Conservation (phyloP, 2,113 vertebrate genomes). For the Ammodytes marinus region DNA sequence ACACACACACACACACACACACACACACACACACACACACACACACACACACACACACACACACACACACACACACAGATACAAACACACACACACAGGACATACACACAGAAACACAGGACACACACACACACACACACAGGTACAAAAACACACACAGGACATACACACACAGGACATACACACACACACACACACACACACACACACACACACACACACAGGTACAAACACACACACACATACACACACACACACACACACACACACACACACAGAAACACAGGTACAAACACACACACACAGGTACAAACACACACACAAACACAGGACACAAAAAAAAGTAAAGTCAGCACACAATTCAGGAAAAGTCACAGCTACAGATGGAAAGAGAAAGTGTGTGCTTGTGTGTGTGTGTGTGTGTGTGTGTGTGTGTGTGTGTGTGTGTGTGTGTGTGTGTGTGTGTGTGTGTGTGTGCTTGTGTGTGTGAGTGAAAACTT, state of each 20-base stretch:
- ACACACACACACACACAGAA: conserved; percentile 13
- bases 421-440: not conserved
- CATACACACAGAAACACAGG: not conserved
- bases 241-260: not conserved
- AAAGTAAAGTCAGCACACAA: no score
- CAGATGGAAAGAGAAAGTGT: not conserved
- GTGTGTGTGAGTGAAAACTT: conserved; percentile 16
- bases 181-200: not conserved
- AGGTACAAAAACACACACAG: not conserved
- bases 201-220: not conserved
- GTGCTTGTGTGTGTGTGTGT: not conserved
- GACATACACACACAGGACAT: conserved; percentile 6
- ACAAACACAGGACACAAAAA: not conserved
- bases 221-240: not conserved
- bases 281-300: not conserved
- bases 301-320: no score
- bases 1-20: not conserved
- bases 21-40: not conserved
- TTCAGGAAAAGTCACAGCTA: no score
- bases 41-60: not conserved
- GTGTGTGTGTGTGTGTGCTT: not conserved
- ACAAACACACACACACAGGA: conserved; percentile 1
- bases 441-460: conserved; percentile 5
- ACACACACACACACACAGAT: conserved; percentile 1
- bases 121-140: conserved; percentile 1